Evolutionary conservation across 2,888 invertebrate species (phyloP), one percentile per base, ranked within the genome.

Genomic region (Cotesia congregata): DNA sequence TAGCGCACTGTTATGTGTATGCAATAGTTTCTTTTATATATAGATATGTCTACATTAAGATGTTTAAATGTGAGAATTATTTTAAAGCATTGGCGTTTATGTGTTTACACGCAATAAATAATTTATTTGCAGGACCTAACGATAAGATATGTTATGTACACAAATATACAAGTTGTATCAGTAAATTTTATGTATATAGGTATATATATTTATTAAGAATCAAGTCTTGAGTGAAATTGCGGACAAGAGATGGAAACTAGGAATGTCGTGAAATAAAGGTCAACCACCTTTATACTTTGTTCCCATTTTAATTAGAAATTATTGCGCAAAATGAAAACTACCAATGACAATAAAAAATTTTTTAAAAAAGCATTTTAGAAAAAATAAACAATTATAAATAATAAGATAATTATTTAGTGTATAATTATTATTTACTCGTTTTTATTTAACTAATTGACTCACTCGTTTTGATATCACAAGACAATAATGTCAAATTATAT

Each of bases 1-100:
- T 70, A 59, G 50, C 30, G 50, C 30, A 30, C 59, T 6, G 30
- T 30, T 30, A 30, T 30, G 5, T 30, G 30, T 70, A 60, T 70
- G 70, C 60, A 70, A 70, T 70, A 50, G 30, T 60, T 12, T 59
- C 30, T 4, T 30, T 70, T 50, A 5, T 50, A 20, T 20, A 17
- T 41, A n/a, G 6, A 50, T 30, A n/a, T 60, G n/a, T 38, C 50
- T 50, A 50, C 12, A 50, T 50, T 50, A 12, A 7, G 41, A n/a
- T 20, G 40, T 50, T 68, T 40, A 68, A 9, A 15, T 60, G 59
- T 59, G 70, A 59, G 59, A 12, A 30, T 59, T 12, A 70, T 68
- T 17, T 70, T 59, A 59, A 70, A 60, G 20, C 59, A 70, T 62
- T 20, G 59, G 30, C 59, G 59, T 70, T 70, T 70, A 50, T n/a